phyloP scores from a whole-genome alignment of 1,140 invertebrate species.

The Sitophilus oryzae region DNA sequence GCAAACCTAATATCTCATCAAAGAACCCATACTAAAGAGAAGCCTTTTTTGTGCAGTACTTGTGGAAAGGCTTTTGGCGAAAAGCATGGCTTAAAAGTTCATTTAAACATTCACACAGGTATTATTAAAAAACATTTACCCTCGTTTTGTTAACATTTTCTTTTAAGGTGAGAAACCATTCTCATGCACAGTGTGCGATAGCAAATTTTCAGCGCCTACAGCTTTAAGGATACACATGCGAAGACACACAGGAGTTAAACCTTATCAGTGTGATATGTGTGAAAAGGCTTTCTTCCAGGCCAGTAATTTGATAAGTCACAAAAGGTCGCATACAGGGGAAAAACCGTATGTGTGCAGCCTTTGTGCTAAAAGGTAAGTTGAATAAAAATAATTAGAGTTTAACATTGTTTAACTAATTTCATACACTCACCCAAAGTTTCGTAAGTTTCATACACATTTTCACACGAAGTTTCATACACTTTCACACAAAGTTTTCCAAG shows the following conservation, averaged over 20 bases:
- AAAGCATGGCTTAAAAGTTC: constrained; percentile 56
- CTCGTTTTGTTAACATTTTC: constrained; percentile 7
- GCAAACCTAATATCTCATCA: constrained; percentile 51
- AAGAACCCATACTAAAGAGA: constrained; percentile 64
- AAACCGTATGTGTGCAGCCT: constrained; percentile 48
- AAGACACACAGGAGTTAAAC: constrained; percentile 55
- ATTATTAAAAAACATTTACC: too few species aligned
- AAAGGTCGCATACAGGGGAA: constrained; percentile 42
- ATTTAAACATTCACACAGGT: constrained; percentile 46
- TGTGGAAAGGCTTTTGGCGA: constrained; percentile 69
- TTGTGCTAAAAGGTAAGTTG: constrained; percentile 38
- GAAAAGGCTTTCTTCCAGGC: constrained; percentile 36
- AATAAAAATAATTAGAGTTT: too few species aligned
- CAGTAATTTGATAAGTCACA: constrained; percentile 33
- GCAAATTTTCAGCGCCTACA: constrained; percentile 63
- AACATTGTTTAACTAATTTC: too few species aligned
- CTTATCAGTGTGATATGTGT: constrained; percentile 44
- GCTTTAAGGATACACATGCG: constrained; percentile 79
- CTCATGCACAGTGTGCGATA: constrained; percentile 41
- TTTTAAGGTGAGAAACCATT: constrained; percentile 41
- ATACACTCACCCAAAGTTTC: too few species aligned
- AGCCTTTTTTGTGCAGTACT: constrained; percentile 67
- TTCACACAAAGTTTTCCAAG: too few species aligned
- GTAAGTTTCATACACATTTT: too few species aligned
- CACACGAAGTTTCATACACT: too few species aligned